Evolutionary conservation across 1,140 invertebrate species (phyloP).

Genomic region (Pollicipes pollicipes): DNA sequence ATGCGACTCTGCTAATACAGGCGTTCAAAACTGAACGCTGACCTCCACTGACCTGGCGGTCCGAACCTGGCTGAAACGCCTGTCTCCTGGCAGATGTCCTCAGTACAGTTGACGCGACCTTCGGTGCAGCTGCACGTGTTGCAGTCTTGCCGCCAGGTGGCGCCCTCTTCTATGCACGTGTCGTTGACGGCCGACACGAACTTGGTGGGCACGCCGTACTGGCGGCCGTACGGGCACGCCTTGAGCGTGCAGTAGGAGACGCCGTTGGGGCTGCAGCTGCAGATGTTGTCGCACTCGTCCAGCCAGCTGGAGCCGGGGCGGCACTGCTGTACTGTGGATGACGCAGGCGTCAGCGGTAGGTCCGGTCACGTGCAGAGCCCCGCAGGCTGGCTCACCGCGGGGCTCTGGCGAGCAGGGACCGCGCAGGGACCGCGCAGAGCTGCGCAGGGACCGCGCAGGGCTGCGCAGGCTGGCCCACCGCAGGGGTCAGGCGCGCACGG

Average conservation of each 20-base stretch:
- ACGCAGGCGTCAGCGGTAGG: not conserved
- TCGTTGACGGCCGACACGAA: not conserved
- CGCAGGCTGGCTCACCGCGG: too few species aligned
- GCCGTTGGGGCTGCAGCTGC: not conserved
- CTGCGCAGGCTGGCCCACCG: too few species aligned
- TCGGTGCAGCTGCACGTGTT: constrained; percentile 9
- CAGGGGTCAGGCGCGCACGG: too few species aligned
- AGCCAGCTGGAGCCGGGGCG: constrained; percentile 7
- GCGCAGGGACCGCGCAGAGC: too few species aligned
- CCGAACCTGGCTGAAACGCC: not conserved
- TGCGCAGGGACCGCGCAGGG: too few species aligned
- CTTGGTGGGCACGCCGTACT: constrained; percentile 4
- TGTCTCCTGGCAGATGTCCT: not conserved
- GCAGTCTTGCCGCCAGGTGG: constrained; percentile 8
- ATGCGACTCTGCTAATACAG: too few species aligned
- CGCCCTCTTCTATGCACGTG: constrained; percentile 4
- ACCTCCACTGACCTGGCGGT: not conserved
- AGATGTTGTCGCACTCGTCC: constrained; percentile 6
- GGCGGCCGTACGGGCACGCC: not conserved
- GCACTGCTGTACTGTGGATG: constrained; percentile 1
- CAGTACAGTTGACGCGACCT: constrained; percentile 6
- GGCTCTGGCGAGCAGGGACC: too few species aligned
- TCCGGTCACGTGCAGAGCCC: too few species aligned
- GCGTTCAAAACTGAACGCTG: too few species aligned
- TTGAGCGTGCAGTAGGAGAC: constrained; percentile 3